These are phyloP conservation scores for Halisarca cf. caerulea DNA, from an alignment of 37 sponge, comb jelly and placozoan genomes.

Conservation along the genomic window DNA sequence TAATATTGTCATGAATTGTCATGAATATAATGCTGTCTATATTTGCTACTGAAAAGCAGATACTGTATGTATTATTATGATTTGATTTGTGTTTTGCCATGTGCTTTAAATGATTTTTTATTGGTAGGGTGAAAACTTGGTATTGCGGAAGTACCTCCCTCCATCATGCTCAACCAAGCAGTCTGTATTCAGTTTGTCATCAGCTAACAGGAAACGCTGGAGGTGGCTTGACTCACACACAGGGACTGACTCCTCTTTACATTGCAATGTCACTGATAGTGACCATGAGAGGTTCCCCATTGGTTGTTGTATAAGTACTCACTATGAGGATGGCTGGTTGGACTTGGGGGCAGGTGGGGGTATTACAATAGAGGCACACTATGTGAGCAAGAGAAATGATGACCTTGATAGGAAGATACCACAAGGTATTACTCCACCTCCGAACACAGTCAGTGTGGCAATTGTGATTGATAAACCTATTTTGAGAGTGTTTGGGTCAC, in stretches of 20 bases:
- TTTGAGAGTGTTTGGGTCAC: constrained; percentile 64
- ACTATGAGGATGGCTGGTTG: constrained; percentile 71
- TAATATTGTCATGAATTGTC: too few species aligned
- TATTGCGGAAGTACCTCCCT: constrained; percentile 59
- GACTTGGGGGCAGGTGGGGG: constrained; percentile 65
- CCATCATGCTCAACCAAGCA: constrained; percentile 59
- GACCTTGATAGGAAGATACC: background rate
- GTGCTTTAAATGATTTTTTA: background rate
- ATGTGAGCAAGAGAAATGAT: constrained; percentile 43
- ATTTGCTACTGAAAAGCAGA: too few species aligned
- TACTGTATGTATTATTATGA: too few species aligned
- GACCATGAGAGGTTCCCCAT: constrained; percentile 55
- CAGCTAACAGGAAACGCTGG: constrained; percentile 56
- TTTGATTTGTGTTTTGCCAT: too few species aligned
- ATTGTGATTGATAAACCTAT: constrained; percentile 38
- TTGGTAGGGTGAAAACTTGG: constrained; percentile 65
- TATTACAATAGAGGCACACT: constrained; percentile 46
- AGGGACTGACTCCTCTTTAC: background rate
- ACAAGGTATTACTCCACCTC: constrained; percentile 6
- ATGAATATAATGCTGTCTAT: too few species aligned
- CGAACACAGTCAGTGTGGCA: constrained; percentile 43
- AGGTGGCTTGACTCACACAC: constrained; percentile 7
- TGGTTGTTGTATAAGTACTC: constrained; percentile 50
- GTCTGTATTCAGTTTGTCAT: constrained; percentile 53
- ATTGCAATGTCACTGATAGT: background rate